Base-by-base conservation (phyloP, 2,888 invertebrate species). In the Volucella bombylans region DNA sequence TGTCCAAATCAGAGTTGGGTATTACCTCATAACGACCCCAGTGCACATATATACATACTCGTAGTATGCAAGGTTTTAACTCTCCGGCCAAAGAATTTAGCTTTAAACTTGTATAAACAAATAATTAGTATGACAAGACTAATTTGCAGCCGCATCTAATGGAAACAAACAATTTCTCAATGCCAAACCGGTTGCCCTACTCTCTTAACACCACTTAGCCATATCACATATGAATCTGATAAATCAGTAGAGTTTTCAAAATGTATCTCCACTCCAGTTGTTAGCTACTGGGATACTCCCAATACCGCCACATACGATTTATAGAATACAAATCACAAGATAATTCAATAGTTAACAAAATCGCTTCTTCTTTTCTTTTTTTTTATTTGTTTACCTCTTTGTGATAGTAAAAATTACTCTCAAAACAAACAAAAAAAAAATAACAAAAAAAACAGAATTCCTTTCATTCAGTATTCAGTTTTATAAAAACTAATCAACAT, bases 401-500 rank as follows among this genome's bases (percentile, higher is more conserved):
- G 23, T 54, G 71, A 69, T 54, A 78, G 55, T 64, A 31, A 31
- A 31, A 31, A 31, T 31, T 31, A 31, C 31, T 6, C 31, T 31
- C 31, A 31, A 31, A 31, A 31, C 31, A 31, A 31, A 31, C 4
- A 62, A 57, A 50, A 39, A 45, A 55, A 52, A 52, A n/a, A n/a
- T 31, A 55, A 55, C 43, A 50, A 69, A 50, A 39, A 45, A 55
- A 52, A 52, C 45, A 39, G 61, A 52, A 59, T 47, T 68, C 52
- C 52, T 54, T 55, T 69, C 54, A 49, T 41, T 64, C 69, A 78
- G 78, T 78, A 55, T 41, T 64, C 69, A 78, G 78, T 78, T 78
- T 78, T 78, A 78, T 78, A 78, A 78, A 78, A 78, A 78, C 78
- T 64, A 71, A 49, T 71, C 62, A 71, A 69, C 50, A 54, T 11